phyloP scores from a whole-genome alignment of 2,797 vertebrate species.

The Nothura maculosa region DNA sequence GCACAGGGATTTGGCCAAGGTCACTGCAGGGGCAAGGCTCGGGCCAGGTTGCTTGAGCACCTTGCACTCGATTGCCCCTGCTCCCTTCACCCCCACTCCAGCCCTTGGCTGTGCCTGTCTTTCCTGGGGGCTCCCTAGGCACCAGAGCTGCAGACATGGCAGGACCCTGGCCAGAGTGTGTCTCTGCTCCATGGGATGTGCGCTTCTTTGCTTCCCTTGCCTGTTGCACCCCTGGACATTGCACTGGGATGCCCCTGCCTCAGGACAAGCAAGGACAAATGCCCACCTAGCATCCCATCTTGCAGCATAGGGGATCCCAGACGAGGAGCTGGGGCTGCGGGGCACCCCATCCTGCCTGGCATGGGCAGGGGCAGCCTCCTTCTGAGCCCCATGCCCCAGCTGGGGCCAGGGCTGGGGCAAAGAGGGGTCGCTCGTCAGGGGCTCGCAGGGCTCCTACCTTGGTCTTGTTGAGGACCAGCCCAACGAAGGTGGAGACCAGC shows the following conservation, averaged over 20 bases:
- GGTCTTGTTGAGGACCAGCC: slow-evolving; percentile 93
- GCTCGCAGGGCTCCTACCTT: slow-evolving; percentile 84
- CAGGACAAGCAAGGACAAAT: rapidly evolving
- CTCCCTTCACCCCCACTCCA: neutral
- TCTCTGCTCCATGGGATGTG: too few species aligned
- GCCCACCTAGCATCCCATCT: neutral
- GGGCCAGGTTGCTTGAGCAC: neutral
- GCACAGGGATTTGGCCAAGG: slow-evolving; percentile 33
- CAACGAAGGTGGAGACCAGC: slow-evolving; percentile 93
- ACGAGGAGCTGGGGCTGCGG: neutral
- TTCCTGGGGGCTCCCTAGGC: neutral
- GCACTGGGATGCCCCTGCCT: neutral
- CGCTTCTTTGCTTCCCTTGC: neutral
- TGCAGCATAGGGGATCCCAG: neutral
- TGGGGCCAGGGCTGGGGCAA: neutral
- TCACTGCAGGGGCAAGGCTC: slow-evolving; percentile 23
- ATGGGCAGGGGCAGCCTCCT: neutral
- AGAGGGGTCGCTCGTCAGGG: neutral
- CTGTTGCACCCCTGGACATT: neutral
- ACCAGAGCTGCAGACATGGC: too few species aligned
- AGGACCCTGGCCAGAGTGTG: neutral
- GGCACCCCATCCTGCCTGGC: rapidly evolving
- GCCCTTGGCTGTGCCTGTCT: neutral
- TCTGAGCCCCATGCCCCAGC: rapidly evolving
- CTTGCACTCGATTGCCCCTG: neutral